Evolutionary conservation across 1,140 invertebrate genomes (phyloP).

Genomic region (Pentalonia nigronervosa): DNA sequence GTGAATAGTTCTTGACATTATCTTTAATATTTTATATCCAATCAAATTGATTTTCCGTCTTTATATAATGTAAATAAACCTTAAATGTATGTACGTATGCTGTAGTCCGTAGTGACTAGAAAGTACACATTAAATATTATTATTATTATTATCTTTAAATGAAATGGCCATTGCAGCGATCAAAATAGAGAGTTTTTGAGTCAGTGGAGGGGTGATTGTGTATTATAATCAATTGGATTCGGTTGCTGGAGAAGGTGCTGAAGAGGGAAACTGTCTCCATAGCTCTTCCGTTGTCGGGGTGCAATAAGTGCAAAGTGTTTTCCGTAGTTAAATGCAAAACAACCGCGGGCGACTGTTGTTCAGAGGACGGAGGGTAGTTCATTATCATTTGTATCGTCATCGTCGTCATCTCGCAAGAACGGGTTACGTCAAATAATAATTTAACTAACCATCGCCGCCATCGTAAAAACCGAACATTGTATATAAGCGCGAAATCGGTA

Average conservation of each 20-base stretch:
- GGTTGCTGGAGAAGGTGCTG: background rate
- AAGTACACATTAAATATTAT: too few relatives aligned
- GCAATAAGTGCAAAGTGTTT: constrained; percentile 20
- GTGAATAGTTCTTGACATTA: too few relatives aligned
- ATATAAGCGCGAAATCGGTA: background rate
- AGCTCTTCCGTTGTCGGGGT: background rate
- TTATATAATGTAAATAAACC: too few relatives aligned
- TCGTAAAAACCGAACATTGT: constrained; percentile 25
- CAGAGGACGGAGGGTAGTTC: background rate
- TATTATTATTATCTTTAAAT: background rate
- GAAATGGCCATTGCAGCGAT: background rate
- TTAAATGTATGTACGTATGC: too few relatives aligned
- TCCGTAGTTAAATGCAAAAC: constrained; percentile 21
- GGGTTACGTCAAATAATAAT: constrained; percentile 30
- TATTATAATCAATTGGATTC: background rate
- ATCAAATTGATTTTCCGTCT: too few relatives aligned
- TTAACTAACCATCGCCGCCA: constrained; percentile 5
- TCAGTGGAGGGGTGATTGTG: background rate
- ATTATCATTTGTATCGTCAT: constrained; percentile 14
- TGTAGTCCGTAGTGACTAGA: too few relatives aligned
- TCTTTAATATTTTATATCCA: too few relatives aligned
- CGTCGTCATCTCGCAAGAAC: background rate
- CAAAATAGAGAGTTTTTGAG: background rate
- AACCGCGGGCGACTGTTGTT: background rate
- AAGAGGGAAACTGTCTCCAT: background rate